A percentile compares a stretch with the other conserved stretches of the same genome.
These are phyloP conservation scores for Megalops atlanticus DNA, from an alignment of 2,113 vertebrate genomes.

Conservation along the genomic window DNA sequence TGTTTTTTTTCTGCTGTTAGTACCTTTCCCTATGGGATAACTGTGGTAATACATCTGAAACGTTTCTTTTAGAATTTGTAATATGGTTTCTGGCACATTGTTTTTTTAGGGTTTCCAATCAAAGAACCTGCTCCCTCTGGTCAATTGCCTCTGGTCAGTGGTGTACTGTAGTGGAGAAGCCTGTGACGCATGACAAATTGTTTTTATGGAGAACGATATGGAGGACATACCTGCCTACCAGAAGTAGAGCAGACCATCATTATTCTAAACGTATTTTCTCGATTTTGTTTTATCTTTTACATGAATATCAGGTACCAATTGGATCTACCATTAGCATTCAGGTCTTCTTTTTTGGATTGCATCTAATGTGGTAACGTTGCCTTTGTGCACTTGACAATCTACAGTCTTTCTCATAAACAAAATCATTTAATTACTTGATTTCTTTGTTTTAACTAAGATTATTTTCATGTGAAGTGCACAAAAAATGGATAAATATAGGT, in stretches of 20 bases:
- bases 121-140: slow-evolving; percentile 15
- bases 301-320: background rate
- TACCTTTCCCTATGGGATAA: slow-evolving; percentile 37
- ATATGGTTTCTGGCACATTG: slow-evolving; percentile 25
- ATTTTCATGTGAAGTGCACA: too few relatives aligned
- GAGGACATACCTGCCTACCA: background rate
- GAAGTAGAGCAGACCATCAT: background rate
- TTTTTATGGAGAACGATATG: background rate
- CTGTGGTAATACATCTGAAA: slow-evolving; percentile 17
- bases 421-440: too few relatives aligned
- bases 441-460: too few relatives aligned
- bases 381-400: too few relatives aligned
- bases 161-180: slow-evolving; percentile 9
- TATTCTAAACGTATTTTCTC: too few relatives aligned
- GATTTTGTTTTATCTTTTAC: background rate
- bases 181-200: background rate
- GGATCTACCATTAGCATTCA: too few relatives aligned
- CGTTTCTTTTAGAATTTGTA: slow-evolving; percentile 19
- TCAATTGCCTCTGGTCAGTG: slow-evolving; percentile 1
- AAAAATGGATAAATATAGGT: too few relatives aligned
- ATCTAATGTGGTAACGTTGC: too few relatives aligned
- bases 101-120: slow-evolving; percentile 30
- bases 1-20: slow-evolving; percentile 20
- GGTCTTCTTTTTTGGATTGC: too few relatives aligned
- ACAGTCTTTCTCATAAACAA: too few relatives aligned